Evolutionary conservation across 92 coral and sea anemone species (phyloP).

Genomic region (Porites evermanni): DNA sequence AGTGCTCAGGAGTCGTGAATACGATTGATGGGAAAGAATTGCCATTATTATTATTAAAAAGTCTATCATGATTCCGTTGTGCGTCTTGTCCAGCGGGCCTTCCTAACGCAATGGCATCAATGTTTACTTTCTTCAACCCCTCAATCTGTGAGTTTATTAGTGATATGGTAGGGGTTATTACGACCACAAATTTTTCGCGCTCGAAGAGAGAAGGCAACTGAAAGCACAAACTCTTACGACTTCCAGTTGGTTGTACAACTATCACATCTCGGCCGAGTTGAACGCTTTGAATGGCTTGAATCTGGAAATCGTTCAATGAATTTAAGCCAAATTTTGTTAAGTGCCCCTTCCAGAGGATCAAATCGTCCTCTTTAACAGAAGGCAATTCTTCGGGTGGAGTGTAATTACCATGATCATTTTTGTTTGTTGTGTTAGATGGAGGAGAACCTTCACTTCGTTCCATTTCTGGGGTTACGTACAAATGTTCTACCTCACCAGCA

Average conservation of each 20-base stretch:
- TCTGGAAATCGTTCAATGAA: conserved; percentile 52
- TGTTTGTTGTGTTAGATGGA: not conserved
- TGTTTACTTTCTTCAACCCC: conserved; percentile 16
- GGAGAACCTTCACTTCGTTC: conserved; percentile 6
- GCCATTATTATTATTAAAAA: not conserved
- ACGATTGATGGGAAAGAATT: conserved; percentile 45
- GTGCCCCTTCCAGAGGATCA: conserved; percentile 63
- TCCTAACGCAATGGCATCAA: conserved; percentile 57
- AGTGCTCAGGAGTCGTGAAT: conserved; percentile 67
- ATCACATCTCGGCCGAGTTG: conserved; percentile 42
- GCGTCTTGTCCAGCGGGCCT: conserved; percentile 43
- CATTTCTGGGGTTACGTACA: not conserved
- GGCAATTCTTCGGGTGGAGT: conserved; percentile 38
- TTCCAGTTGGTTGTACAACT: conserved; percentile 71
- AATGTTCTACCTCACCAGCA: not conserved
- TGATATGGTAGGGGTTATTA: conserved; percentile 60
- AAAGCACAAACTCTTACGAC: conserved; percentile 68
- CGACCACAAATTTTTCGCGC: conserved; percentile 24
- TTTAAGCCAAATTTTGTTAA: conserved; percentile 56
- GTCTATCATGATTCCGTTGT: conserved; percentile 39
- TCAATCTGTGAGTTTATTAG: conserved; percentile 69
- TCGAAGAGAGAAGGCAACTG: conserved; percentile 66
- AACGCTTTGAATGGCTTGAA: conserved; percentile 55
- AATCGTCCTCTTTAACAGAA: conserved; percentile 36
- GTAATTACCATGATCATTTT: not conserved